phyloP scores from a whole-genome alignment of 30 jellyfish, hydroid and myxozoan species.

The Catostylus mosaicus region DNA sequence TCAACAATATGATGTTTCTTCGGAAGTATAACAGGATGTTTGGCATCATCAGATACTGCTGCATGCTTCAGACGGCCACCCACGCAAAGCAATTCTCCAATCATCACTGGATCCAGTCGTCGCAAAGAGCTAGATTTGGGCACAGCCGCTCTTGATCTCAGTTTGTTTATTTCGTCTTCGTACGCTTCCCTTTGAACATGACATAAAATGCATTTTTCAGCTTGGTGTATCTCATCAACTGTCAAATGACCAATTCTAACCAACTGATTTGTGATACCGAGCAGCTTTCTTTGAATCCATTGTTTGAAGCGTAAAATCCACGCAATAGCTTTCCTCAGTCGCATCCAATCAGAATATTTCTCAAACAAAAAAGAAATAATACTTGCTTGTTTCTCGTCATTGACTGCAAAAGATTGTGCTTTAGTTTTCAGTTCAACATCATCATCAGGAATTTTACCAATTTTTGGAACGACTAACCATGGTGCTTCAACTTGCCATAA shows the following conservation, averaged over 20 bases:
- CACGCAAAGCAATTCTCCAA: conserved; percentile 22
- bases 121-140: conserved; percentile 27
- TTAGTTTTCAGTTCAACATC: conserved; percentile 54
- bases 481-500: conserved; percentile 6
- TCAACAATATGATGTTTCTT: conserved; percentile 26
- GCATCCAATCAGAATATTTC: conserved; percentile 33
- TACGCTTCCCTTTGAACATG: conserved; percentile 44
- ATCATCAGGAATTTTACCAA: conserved; percentile 27
- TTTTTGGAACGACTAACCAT: conserved; percentile 1
- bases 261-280: not conserved
- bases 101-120: conserved; percentile 27
- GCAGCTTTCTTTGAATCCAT: conserved; percentile 30
- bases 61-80: conserved; percentile 39
- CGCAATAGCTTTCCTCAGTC: conserved; percentile 49
- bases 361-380: conserved; percentile 6
- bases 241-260: not conserved
- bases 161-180: not conserved
- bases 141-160: not conserved
- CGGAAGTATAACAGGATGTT: conserved; percentile 36
- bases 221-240: conserved; percentile 33
- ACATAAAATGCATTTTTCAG: conserved; percentile 29
- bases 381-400: not conserved
- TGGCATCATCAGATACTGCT: conserved; percentile 22
- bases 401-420: not conserved
- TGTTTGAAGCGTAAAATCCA: conserved; percentile 64